These are phyloP conservation scores for Hyaena hyaena DNA, from an alignment of 2,113 vertebrate genomes.

Conservation along the genomic window DNA sequence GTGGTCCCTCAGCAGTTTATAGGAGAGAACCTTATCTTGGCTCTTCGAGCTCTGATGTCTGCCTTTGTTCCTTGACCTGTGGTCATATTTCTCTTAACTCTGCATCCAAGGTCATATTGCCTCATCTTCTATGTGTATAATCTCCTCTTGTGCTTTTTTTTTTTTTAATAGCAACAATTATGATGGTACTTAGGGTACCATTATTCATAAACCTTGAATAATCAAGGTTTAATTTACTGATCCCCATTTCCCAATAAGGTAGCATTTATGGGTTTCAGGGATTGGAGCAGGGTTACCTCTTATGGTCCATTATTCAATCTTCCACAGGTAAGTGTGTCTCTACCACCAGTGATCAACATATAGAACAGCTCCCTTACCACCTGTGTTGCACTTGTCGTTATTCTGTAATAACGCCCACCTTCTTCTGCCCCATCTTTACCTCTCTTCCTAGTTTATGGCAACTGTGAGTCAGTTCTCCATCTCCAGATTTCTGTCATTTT, in stretches of 20 bases:
- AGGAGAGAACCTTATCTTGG: neutral
- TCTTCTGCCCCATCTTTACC: too few relatives aligned
- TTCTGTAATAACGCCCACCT: neutral
- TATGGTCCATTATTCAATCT: neutral
- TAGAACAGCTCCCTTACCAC: neutral
- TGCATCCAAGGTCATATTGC: neutral
- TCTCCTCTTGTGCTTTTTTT: neutral
- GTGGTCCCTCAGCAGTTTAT: fast-evolving
- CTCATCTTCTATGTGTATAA: fast-evolving
- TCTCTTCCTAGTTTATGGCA: neutral
- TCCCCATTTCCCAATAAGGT: neutral
- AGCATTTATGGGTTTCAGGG: neutral
- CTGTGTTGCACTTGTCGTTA: neutral
- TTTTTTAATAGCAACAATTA: neutral
- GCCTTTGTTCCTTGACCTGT: neutral
- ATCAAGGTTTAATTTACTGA: neutral
- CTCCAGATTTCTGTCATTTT: neutral
- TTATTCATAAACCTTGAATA: too few relatives aligned
- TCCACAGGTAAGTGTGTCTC: fast-evolving
- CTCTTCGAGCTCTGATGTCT: neutral
- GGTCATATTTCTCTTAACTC: neutral
- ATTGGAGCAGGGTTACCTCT: neutral
- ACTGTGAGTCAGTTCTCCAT: neutral
- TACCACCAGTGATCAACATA: neutral
- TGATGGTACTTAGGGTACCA: neutral